Conservation (phyloP, 2,113 vertebrate species). For the Melanocharis versteri region DNA sequence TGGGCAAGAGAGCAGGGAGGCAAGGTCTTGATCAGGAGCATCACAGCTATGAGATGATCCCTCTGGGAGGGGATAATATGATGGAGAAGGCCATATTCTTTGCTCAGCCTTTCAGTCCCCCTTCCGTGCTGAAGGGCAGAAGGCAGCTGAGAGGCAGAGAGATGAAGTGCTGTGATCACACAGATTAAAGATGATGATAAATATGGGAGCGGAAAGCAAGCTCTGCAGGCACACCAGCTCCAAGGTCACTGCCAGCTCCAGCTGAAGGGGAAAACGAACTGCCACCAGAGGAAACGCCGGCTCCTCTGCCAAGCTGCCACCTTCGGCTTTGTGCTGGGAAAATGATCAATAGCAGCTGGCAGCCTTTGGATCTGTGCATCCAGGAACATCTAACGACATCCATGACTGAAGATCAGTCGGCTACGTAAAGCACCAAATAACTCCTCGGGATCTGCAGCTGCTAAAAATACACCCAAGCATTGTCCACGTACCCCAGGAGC, state of each 20-base stretch:
- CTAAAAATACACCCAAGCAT: constrained; percentile 54
- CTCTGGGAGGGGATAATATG: background rate
- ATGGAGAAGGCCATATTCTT: background rate
- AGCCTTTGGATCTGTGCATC: background rate
- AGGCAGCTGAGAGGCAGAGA: constrained; percentile 9
- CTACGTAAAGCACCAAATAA: constrained; percentile 23
- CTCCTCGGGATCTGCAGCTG: background rate
- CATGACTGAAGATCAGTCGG: background rate
- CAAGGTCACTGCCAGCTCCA: constrained; percentile 37
- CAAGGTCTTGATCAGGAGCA: background rate
- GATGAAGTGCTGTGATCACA: background rate
- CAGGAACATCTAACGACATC: background rate
- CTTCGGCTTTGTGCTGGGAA: background rate
- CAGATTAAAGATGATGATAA: constrained; percentile 48
- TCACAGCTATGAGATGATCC: background rate
- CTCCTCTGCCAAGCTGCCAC: constrained; percentile 15
- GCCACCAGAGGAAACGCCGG: constrained; percentile 17
- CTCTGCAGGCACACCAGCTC: background rate
- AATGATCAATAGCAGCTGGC: background rate
- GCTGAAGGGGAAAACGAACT: constrained; percentile 27
- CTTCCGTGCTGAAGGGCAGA: background rate
- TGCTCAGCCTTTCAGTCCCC: background rate
- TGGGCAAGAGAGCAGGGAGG: background rate
- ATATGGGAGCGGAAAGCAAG: background rate
- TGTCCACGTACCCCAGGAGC: constrained; percentile 13